A percentile compares a stretch with the other conserved stretches of the same genome.
These are phyloP conservation scores for Brassicogethes aeneus DNA, from an alignment of 2,888 invertebrate species.

Conservation along the genomic window DNA sequence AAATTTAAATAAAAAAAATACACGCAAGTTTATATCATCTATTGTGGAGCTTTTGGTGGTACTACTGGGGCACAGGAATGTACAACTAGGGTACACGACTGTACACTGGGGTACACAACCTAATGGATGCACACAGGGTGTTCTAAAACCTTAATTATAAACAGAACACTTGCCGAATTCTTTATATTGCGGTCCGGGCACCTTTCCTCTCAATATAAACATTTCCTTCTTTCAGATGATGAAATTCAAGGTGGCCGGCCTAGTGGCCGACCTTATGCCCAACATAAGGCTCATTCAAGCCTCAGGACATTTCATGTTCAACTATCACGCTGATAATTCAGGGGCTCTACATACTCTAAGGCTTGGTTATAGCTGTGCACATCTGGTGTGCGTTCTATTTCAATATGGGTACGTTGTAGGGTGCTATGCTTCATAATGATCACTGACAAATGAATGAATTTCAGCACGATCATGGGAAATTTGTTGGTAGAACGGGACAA, in stretches of 20 bases:
- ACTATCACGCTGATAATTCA: conserved; percentile 57
- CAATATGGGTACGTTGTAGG: conserved; percentile 45
- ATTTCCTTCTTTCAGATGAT: conserved; percentile 42
- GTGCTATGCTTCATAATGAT: not conserved
- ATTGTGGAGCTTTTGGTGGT: no score
- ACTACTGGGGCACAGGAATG: no score
- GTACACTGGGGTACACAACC: no score
- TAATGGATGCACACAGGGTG: no score
- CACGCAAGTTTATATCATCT: no score
- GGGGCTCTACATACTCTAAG: conserved; percentile 47
- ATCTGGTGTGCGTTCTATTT: conserved; percentile 51
- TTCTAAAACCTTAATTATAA: no score
- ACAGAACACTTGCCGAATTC: no score
- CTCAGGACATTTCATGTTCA: conserved; percentile 71
- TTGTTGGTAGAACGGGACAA: conserved; percentile 64
- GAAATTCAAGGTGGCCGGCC: conserved; percentile 52
- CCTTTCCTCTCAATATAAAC: no score
- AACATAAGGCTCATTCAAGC: conserved; percentile 71
- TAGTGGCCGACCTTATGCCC: conserved; percentile 77
- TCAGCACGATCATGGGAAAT: conserved; percentile 53
- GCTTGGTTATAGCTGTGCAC: conserved; percentile 50
- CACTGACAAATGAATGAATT: conserved; percentile 3
- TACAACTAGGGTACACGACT: no score
- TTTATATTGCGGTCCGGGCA: no score
- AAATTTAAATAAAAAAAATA: no score